Evolutionary conservation across 2,113 vertebrate genomes (phyloP).

Genomic region (Miniopterus natalensis): DNA sequence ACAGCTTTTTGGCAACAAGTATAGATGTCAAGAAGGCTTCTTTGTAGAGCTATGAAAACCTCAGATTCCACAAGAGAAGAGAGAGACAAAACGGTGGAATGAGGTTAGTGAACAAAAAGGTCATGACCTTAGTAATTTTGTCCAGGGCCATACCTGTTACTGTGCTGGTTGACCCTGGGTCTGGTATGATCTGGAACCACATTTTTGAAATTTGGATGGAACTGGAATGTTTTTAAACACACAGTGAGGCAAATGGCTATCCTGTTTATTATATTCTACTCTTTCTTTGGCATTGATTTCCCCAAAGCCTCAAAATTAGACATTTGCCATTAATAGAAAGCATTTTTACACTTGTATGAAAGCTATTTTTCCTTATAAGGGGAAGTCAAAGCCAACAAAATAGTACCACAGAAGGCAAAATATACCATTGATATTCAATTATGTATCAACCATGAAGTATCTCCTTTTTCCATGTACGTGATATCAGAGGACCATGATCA

Average conservation of each 20-base stretch:
- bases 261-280: neutral
- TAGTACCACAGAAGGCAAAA: slow-evolving; percentile 8
- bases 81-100: neutral
- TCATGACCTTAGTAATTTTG: neutral
- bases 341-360: slow-evolving; percentile 7
- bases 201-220: neutral
- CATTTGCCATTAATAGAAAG: neutral
- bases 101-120: neutral
- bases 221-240: neutral
- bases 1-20: neutral
- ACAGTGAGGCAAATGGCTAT: neutral
- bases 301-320: slow-evolving; percentile 1
- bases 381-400: neutral
- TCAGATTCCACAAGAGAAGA: neutral
- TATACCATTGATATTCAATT: neutral
- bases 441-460: neutral
- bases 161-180: too few species aligned
- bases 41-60: neutral
- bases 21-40: neutral
- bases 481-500: neutral
- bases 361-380: neutral
- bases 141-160: neutral
- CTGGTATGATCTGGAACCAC: neutral
- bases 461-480: neutral
- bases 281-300: neutral